phyloP scores from a whole-genome alignment of 2,113 vertebrate genomes.

The Puma concolor region DNA sequence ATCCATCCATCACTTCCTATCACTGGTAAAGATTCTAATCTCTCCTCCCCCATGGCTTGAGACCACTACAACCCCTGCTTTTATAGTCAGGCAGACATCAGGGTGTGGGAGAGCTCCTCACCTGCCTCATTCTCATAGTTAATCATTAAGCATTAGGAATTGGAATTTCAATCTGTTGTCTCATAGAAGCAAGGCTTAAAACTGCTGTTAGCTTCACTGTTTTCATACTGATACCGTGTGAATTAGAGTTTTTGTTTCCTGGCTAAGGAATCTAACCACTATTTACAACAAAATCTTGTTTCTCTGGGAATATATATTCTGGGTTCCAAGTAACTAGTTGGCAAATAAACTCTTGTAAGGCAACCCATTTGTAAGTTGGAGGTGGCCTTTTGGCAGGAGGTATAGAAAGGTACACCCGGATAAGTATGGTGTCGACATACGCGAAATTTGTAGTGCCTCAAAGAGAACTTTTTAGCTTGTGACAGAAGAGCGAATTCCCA shows the following conservation, averaged over 20 bases:
- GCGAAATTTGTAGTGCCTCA: background rate
- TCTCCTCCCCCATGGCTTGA: background rate
- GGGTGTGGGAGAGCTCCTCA: background rate
- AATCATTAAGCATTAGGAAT: background rate
- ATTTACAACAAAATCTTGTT: background rate
- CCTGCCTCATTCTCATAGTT: background rate
- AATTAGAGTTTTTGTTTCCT: background rate
- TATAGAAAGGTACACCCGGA: background rate
- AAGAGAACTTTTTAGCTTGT: background rate
- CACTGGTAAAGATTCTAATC: background rate
- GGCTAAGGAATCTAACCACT: background rate
- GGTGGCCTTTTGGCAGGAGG: background rate
- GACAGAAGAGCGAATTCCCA: background rate
- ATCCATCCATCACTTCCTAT: background rate
- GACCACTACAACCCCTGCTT: background rate
- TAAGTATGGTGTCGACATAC: background rate
- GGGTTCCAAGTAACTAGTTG: background rate
- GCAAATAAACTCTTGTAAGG: conserved; percentile 4
- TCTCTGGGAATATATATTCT: conserved; percentile 19
- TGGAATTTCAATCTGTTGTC: background rate
- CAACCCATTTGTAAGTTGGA: background rate
- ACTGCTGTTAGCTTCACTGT: background rate
- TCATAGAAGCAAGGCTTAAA: background rate
- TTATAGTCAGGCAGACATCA: rapidly evolving
- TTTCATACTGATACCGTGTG: background rate